Conservation (phyloP, 2,888 invertebrate genomes). For the Epistrophe eligans region DNA sequence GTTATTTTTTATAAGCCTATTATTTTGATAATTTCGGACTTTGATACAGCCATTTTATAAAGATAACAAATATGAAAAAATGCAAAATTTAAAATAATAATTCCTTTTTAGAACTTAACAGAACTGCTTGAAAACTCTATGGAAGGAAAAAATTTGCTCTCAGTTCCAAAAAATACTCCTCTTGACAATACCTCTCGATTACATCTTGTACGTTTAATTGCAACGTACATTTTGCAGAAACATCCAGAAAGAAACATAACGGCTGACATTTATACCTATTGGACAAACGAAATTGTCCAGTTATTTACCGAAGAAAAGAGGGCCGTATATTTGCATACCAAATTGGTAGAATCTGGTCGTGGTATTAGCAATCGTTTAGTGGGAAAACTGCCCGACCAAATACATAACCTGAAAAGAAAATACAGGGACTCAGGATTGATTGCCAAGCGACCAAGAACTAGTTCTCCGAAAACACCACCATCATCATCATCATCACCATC, state of each 20-base stretch:
- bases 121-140: conserved; percentile 3
- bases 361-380: background rate
- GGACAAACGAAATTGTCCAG: background rate
- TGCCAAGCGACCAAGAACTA: too few species aligned
- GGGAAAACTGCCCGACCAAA: too few species aligned
- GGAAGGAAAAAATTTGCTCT: conserved; percentile 8
- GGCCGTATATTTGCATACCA: background rate
- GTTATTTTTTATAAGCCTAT: too few species aligned
- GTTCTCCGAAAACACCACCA: too few species aligned
- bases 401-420: too few species aligned
- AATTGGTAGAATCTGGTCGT: background rate
- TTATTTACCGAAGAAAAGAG: background rate
- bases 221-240: background rate
- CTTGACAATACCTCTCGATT: background rate
- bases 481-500: too few species aligned
- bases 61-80: too few species aligned
- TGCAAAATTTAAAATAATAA: background rate
- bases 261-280: background rate
- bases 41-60: too few species aligned
- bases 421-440: too few species aligned
- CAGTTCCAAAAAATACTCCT: background rate
- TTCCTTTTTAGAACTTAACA: background rate
- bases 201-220: background rate
- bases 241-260: background rate
- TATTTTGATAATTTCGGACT: too few species aligned